phyloP scores from a whole-genome alignment of 2,888 invertebrate genomes.

The Melieria picta region DNA sequence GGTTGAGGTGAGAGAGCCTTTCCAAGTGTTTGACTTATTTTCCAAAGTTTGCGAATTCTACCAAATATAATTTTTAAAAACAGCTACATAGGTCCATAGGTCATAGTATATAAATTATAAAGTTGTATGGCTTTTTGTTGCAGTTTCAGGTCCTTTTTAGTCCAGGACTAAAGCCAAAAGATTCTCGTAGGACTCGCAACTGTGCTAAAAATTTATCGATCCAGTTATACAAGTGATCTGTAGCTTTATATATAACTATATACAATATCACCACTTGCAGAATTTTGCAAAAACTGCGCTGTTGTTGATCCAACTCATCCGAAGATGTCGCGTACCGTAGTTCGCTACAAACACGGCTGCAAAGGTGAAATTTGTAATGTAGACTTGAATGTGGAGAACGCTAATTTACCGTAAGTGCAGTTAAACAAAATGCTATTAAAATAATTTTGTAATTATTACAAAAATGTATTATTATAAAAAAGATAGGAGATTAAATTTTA shows the following conservation, averaged over 20 bases:
- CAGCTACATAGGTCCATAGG: no score
- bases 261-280: constrained; percentile 24
- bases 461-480: not conserved
- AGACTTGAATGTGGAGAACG: constrained; percentile 5
- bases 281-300: constrained; percentile 48
- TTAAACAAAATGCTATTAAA: not conserved
- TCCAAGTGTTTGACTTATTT: no score
- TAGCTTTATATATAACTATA: not conserved
- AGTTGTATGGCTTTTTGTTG: no score
- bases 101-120: no score
- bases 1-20: no score
- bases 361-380: constrained; percentile 9
- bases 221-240: no score
- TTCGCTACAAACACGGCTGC: constrained; percentile 29
- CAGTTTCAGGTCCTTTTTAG: no score
- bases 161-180: no score
- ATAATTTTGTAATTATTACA: not conserved
- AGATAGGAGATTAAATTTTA: not conserved
- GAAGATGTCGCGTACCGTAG: constrained; percentile 31
- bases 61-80: no score
- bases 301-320: constrained; percentile 43
- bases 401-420: constrained; percentile 27
- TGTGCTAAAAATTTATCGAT: no score
- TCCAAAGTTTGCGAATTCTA: no score
- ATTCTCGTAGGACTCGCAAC: no score